A percentile compares a stretch with the other conserved stretches of the same genome.
phyloP scores from a whole-genome alignment of 2,888 invertebrate species.

The Nemotelus nigrinus region DNA sequence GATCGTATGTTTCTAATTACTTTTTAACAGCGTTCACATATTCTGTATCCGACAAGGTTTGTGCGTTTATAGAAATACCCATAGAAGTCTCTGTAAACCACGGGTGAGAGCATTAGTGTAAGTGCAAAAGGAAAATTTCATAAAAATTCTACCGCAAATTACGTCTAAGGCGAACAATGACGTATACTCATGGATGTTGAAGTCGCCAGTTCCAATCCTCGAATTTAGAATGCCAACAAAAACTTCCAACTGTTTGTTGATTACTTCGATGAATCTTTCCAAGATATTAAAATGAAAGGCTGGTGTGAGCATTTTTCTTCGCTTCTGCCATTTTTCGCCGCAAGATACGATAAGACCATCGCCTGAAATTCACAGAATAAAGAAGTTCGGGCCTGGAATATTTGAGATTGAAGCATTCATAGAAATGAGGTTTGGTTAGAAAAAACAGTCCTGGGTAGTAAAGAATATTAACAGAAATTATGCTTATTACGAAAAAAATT shows the following conservation, averaged over 20 bases:
- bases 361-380: neutral
- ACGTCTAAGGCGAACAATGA: conserved; percentile 63
- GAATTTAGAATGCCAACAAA: conserved; percentile 57
- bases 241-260: conserved; percentile 64
- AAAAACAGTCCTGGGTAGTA: too few relatives aligned
- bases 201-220: conserved; percentile 45
- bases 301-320: conserved; percentile 64
- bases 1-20: neutral
- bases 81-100: conserved; percentile 28
- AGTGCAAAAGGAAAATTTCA: neutral
- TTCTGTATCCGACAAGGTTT: conserved; percentile 16
- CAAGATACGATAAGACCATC: conserved; percentile 29
- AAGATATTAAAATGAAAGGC: conserved; percentile 64
- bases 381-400: too few relatives aligned
- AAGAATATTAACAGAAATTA: too few relatives aligned
- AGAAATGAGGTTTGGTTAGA: too few relatives aligned
- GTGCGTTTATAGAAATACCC: conserved; percentile 37
- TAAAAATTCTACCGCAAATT: conserved; percentile 58
- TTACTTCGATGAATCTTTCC: conserved; percentile 60
- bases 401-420: too few relatives aligned
- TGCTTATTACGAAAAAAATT: too few relatives aligned
- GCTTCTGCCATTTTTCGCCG: conserved; percentile 63
- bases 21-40: conserved; percentile 41
- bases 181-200: conserved; percentile 64
- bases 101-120: too few relatives aligned